Base-by-base conservation (phyloP, 2,888 invertebrate genomes). In the Tetragonisca angustula region DNA sequence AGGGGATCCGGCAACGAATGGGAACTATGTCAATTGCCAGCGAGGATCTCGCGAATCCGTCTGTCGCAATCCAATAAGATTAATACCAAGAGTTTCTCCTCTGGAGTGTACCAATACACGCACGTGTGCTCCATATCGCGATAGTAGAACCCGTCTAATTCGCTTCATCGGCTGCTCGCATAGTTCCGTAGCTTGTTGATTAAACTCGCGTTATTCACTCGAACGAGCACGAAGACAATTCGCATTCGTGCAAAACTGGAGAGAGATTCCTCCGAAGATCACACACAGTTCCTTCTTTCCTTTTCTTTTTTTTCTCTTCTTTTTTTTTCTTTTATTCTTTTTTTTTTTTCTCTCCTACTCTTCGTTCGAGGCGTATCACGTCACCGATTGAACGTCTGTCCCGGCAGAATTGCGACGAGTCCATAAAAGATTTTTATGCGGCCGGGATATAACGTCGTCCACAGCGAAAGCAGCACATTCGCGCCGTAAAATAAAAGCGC, bases 191-290 rank as follows among this genome's bases (percentile, higher is more conserved):
- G 76, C 84, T 85, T 83, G 86, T 84, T 92, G 91, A 91, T 92
- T 91, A 89, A 91, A 90, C 87, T 88, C 87, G 88, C 79, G 89
- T 91, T 88, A 91, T 88, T 89, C 88, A 87, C 85, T 87, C 89
- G 83, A 87, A 89, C 87, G 88, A 89, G 87, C 88, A 81, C 82
- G 67, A 79, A 87, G 84, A 87, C 87, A 89, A 89, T 91, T 87
- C 82, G 75, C 76, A 72, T 76, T 43, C 84, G 82, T 85, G 17
- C 27, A 52, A 27, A 43, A 32, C 50, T n/a, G 56, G n/a, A 21
- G 2, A 17, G 52, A 24, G 19, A 36, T 65, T 36, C 52, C 64
- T n/a, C 24, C 24, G 13, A 15, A 36, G 19, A 74, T 32, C 32
- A 21, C 19, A 6, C 17, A 24, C 19, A 72, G 24, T 32, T 27